Conservation (phyloP, 2,888 invertebrate species). For the Ectemnius lituratus region DNA sequence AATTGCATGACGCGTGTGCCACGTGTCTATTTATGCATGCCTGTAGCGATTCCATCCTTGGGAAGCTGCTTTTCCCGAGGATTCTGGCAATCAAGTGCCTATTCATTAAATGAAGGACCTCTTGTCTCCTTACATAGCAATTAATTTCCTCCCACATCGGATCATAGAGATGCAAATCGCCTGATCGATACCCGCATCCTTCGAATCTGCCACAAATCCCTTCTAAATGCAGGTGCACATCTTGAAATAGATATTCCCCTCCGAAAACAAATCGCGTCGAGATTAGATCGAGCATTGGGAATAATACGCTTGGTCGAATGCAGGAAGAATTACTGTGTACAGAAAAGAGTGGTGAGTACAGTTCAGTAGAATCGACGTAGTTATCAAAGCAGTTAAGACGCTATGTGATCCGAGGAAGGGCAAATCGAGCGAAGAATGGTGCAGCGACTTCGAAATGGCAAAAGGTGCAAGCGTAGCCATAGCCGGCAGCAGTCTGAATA, state of each 20-base stretch:
- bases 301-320: too few relatives aligned
- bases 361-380: too few relatives aligned
- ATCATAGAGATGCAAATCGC: too few relatives aligned
- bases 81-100: constrained; percentile 31
- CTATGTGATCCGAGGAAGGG: background rate
- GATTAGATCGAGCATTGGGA: too few relatives aligned
- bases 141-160: background rate
- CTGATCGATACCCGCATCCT: too few relatives aligned
- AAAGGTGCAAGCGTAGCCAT: constrained; percentile 17
- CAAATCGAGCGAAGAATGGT: constrained; percentile 8
- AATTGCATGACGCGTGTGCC: constrained; percentile 25
- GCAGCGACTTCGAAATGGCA: constrained; percentile 23
- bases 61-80: constrained; percentile 33
- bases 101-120: background rate
- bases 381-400: background rate
- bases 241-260: too few relatives aligned
- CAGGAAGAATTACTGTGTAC: too few relatives aligned
- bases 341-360: too few relatives aligned
- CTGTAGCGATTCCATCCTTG: background rate
- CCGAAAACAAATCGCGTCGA: too few relatives aligned
- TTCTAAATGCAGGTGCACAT: too few relatives aligned
- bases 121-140: background rate
- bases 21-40: constrained; percentile 22
- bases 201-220: too few relatives aligned
- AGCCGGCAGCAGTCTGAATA: constrained; percentile 12